Base-by-base conservation (phyloP, 2,797 vertebrate species). In the Chrosomus eos region DNA sequence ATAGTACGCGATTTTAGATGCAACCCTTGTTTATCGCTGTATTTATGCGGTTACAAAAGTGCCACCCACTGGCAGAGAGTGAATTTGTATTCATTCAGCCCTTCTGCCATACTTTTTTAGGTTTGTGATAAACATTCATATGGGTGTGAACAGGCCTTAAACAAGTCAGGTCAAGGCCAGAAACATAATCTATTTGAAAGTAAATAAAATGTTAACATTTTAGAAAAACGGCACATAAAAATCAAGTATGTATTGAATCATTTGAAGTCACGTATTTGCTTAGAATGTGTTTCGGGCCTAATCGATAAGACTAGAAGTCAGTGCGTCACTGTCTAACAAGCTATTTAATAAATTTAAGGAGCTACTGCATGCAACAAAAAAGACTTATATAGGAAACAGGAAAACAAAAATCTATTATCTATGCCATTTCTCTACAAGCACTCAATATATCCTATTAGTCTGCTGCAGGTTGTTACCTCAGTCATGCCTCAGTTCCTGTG, bases 401-500 rank as follows among this genome's bases (percentile, higher is more conserved):
- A 13, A 71, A 43, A 23, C 23, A 28, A 76, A n/a, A 38, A 66
- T n/a, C 45, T 51, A 36, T n/a, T n/a, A 0, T 5, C 71, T 14
- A 38, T 38, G 16, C 33, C 1, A 7, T 26, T 62, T 68, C 31
- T 76, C 60, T 75, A 76, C 3, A 76, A 83, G 51, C 79, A 70
- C 67, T 79, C 73, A 85, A 6, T 31, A 8, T 38, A 21, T 26
- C n/a, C 13, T 36, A 86, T 40, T 16, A 66, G 45, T 58, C 72
- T 33, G 43, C 70, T 80, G 5, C 16, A 80, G 51, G 7, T 26
- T 13, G 26, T 89, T 89, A 90, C 88, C 89, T 90, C 80, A 13
- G 40, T 77, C 60, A 64, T 28, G 62, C 60, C 72, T 90, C 62
- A 90, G 18, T 88, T 21, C 51, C 89, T 90, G 87, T 84, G 66